These are phyloP conservation scores for Serinus canaria DNA, from an alignment of 2,113 vertebrate species.

Conservation along the genomic window DNA sequence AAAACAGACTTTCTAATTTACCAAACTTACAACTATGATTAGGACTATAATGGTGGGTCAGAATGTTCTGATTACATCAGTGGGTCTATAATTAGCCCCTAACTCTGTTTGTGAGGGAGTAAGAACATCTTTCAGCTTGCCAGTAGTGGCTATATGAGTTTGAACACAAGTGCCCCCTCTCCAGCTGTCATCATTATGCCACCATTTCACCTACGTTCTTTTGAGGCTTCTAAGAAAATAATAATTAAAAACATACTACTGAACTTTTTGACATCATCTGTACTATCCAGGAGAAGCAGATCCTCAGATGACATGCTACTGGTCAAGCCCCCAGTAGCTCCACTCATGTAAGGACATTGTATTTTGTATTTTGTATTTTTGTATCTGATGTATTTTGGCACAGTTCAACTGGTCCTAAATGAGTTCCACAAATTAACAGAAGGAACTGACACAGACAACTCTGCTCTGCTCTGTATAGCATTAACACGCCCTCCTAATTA, in stretches of 20 bases:
- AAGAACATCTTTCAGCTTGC: neutral
- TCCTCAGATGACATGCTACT: neutral
- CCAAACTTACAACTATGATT: neutral
- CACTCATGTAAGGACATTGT: neutral
- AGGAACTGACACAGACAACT: constrained; percentile 41
- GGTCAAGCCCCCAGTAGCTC: neutral
- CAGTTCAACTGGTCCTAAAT: neutral
- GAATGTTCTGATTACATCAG: constrained; percentile 25
- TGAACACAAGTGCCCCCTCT: neutral
- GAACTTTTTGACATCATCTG: neutral
- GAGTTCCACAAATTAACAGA: neutral
- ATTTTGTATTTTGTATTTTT: no score
- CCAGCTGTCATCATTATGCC: neutral
- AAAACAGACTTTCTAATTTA: constrained; percentile 32
- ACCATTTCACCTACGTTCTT: neutral
- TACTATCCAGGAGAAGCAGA: neutral
- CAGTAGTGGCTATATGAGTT: neutral
- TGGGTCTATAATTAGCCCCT: neutral
- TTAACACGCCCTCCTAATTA: constrained; percentile 48
- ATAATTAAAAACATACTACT: neutral
- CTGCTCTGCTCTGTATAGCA: neutral
- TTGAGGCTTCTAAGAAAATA: neutral
- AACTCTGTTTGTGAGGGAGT: neutral
- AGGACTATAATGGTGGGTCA: constrained; percentile 15
- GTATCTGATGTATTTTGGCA: neutral